Conservation (phyloP, 2,113 vertebrate genomes). For the Tichodroma muraria region DNA sequence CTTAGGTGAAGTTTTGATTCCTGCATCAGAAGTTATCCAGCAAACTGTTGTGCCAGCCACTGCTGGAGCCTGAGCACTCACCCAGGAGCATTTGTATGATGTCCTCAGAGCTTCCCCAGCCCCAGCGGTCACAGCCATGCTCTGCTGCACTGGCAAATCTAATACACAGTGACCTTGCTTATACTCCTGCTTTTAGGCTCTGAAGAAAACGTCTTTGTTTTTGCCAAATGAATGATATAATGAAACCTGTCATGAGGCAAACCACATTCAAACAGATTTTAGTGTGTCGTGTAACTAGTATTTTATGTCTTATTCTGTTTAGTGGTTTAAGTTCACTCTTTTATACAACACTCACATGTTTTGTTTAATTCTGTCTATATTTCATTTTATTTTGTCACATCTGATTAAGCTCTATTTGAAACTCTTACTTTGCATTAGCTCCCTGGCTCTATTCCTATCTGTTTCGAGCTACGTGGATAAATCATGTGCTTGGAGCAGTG, state of each 20-base stretch:
- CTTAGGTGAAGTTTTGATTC: slow-evolving; percentile 23
- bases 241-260: slow-evolving; percentile 38
- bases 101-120: neutral
- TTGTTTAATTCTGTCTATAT: slow-evolving; percentile 10
- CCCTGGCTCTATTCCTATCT: slow-evolving; percentile 11
- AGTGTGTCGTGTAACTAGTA: neutral
- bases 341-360: neutral
- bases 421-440: slow-evolving; percentile 15
- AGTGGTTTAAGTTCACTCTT: neutral
- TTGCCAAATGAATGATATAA: slow-evolving; percentile 30
- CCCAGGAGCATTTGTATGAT: neutral
- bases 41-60: neutral
- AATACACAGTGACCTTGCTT: slow-evolving; percentile 5
- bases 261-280: neutral
- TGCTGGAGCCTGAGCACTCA: neutral
- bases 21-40: neutral
- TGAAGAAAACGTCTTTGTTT: slow-evolving; percentile 37
- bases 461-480: slow-evolving; percentile 30
- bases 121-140: neutral
- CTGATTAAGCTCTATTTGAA: slow-evolving; percentile 32
- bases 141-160: neutral
- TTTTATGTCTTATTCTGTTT: slow-evolving; percentile 9
- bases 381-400: slow-evolving; percentile 37
- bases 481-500: slow-evolving; percentile 31
- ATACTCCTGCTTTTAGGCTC: neutral